phyloP scores from a whole-genome alignment of 1,140 invertebrate species.

The Chelonus insularis region DNA sequence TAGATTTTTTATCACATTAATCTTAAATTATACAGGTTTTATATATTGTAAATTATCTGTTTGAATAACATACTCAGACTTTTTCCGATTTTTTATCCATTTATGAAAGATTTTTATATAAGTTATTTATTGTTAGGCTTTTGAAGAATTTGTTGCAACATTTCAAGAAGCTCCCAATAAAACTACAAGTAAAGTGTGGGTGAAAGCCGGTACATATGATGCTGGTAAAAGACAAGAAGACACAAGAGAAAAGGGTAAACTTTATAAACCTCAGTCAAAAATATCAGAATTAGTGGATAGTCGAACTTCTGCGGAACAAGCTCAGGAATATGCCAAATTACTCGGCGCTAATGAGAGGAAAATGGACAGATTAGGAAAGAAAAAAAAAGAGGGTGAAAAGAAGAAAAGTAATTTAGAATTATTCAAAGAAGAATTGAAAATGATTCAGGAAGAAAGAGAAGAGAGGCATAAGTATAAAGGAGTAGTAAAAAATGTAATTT shows the following conservation, averaged over 20 bases:
- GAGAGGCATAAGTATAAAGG: conserved; percentile 91
- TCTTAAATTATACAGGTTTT: no score
- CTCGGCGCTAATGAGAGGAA: conserved; percentile 66
- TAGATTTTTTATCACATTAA: not conserved
- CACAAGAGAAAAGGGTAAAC: conserved; percentile 84
- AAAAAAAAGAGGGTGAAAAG: conserved; percentile 83
- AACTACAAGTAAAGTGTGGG: conserved; percentile 85
- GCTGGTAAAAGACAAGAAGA: conserved; percentile 90
- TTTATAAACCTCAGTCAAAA: conserved; percentile 91
- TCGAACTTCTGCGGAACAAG: conserved; percentile 62
- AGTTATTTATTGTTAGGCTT: conserved; percentile 65
- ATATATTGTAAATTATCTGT: no score
- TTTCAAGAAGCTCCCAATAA: conserved; percentile 89
- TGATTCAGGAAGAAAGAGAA: conserved; percentile 96
- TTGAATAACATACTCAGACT: no score
- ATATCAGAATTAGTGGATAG: conserved; percentile 62
- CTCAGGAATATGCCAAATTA: conserved; percentile 74
- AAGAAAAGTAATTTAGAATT: conserved; percentile 97
- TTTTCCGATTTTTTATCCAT: not conserved
- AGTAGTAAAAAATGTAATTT: conserved; percentile 59
- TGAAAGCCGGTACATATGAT: conserved; percentile 96
- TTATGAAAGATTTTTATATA: not conserved
- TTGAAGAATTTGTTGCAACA: conserved; percentile 96
- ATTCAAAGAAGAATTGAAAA: conserved; percentile 93
- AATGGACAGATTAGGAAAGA: conserved; percentile 71